phyloP scores from a whole-genome alignment of 2,888 invertebrate genomes.

The Cerceris rybyensis region DNA sequence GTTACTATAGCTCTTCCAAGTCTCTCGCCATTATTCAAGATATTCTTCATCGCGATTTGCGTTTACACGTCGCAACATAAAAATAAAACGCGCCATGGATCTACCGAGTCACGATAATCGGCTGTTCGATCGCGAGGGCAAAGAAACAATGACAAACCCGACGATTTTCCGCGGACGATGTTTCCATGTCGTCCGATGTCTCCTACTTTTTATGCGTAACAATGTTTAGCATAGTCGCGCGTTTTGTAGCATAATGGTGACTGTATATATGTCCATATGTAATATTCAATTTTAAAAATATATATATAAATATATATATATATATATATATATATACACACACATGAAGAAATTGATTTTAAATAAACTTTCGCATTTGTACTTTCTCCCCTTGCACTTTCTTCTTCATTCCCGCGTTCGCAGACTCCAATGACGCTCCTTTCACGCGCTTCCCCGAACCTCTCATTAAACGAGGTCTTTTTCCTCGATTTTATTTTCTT shows the following conservation, averaged over 20 bases:
- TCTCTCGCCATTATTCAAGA: too few species aligned
- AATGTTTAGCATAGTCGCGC: slow-evolving; percentile 69
- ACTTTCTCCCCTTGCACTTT: slow-evolving; percentile 38
- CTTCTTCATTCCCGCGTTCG: slow-evolving; percentile 14
- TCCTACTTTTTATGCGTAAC: slow-evolving; percentile 28
- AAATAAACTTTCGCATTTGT: slow-evolving; percentile 41
- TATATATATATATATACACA: slow-evolving; percentile 60
- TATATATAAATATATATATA: slow-evolving; percentile 51
- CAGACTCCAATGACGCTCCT: not conserved
- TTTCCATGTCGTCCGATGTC: slow-evolving; percentile 4
- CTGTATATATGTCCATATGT: slow-evolving; percentile 82
- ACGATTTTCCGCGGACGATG: slow-evolving; percentile 20
- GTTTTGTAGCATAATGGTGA: slow-evolving; percentile 76
- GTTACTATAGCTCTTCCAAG: too few species aligned
- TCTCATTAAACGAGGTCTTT: slow-evolving; percentile 30
- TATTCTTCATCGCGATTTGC: too few species aligned
- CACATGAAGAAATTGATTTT: slow-evolving; percentile 52
- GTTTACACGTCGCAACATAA: too few species aligned
- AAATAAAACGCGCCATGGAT: too few species aligned
- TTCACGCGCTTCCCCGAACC: slow-evolving; percentile 3
- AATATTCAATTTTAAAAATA: slow-evolving; percentile 75
- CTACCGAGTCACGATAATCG: too few species aligned
- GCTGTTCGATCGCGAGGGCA: too few species aligned
- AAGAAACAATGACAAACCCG: slow-evolving; percentile 10
- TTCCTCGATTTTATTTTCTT: not conserved